Percentiles rank a stretch among this genome's conserved stretches.
These are phyloP conservation scores for Lipophrys pholis DNA, from an alignment of 2,113 vertebrate species.

Conservation along the genomic window DNA sequence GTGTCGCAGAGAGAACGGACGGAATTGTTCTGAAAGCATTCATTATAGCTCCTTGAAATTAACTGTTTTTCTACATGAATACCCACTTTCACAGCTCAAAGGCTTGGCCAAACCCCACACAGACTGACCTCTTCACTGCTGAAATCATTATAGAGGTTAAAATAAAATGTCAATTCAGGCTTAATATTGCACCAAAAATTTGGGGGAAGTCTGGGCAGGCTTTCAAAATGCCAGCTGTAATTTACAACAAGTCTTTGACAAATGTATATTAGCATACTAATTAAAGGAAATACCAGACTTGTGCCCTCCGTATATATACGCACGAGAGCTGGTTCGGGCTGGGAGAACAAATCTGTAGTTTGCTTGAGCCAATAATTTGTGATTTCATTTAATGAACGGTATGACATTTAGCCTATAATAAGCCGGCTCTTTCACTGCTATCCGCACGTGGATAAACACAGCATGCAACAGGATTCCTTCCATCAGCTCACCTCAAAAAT, in stretches of 20 bases:
- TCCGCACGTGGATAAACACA: slow-evolving; percentile 1
- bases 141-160: background rate
- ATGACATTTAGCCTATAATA: background rate
- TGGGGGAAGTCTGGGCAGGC: background rate
- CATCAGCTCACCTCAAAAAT: background rate
- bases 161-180: background rate
- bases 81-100: no score
- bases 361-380: background rate
- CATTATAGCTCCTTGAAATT: background rate
- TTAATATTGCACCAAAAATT: background rate
- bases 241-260: background rate
- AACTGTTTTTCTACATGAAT: background rate
- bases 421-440: background rate
- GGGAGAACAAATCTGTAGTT: background rate
- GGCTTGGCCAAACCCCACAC: no score
- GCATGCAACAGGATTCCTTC: background rate
- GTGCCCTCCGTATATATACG: background rate
- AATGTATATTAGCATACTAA: background rate
- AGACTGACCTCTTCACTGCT: background rate
- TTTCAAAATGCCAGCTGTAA: background rate
- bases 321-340: background rate
- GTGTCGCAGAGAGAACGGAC: no score
- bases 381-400: background rate
- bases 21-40: background rate
- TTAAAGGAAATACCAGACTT: no score